phyloP scores from a whole-genome alignment of 1,140 invertebrate species.

The Orussus abietinus region DNA sequence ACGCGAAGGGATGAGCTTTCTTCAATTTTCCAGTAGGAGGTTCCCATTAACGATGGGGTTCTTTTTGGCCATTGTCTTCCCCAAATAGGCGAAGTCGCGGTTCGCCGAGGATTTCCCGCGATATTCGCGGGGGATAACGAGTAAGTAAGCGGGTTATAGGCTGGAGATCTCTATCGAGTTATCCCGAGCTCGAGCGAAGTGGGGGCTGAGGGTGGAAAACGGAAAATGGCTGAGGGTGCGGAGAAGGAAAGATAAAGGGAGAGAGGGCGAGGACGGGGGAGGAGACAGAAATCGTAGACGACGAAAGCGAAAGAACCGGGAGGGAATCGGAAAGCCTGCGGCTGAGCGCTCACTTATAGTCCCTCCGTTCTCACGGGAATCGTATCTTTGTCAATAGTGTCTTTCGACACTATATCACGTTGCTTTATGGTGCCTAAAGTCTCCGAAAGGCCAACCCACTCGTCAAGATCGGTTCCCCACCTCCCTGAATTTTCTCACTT shows the following conservation, averaged over 20 bases:
- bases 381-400: slow-evolving; percentile 23
- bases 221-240: background rate
- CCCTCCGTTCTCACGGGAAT: slow-evolving; percentile 17
- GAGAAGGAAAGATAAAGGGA: slow-evolving; percentile 5
- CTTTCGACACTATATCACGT: slow-evolving; percentile 17
- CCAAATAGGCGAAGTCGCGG: too few species aligned
- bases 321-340: slow-evolving; percentile 22
- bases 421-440: slow-evolving; percentile 23
- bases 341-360: slow-evolving; percentile 21
- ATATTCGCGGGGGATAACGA: slow-evolving; percentile 16
- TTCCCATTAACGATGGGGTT: too few species aligned
- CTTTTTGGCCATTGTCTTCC: too few species aligned
- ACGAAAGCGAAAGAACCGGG: slow-evolving; percentile 15
- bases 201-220: background rate
- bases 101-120: slow-evolving; percentile 2
- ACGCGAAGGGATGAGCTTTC: too few species aligned
- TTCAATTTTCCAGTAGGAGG: too few species aligned
- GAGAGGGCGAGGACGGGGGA: slow-evolving; percentile 11
- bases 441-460: too few species aligned
- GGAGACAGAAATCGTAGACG: background rate
- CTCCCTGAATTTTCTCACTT: too few species aligned
- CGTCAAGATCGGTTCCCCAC: too few species aligned
- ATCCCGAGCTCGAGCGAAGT: background rate
- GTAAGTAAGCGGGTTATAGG: slow-evolving; percentile 14
- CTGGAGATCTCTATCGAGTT: slow-evolving; percentile 9